Conservation (phyloP, 2,888 invertebrate genomes). For the Zelleria hepariella region DNA sequence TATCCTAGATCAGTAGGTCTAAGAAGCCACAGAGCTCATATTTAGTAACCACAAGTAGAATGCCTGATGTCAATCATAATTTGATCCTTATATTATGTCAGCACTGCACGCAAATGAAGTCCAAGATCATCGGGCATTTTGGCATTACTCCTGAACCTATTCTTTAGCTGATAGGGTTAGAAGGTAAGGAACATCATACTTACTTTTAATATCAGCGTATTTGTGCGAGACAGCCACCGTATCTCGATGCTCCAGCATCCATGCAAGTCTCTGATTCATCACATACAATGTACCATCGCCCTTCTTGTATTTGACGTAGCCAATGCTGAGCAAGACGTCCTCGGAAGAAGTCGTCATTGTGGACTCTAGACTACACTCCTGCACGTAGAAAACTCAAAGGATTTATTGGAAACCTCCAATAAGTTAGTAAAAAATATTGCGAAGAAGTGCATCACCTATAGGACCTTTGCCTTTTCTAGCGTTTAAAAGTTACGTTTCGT, state of each 20-base stretch:
- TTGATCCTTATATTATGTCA: too few relatives aligned
- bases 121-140: too few relatives aligned
- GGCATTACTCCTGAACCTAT: too few relatives aligned
- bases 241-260: slow-evolving; percentile 95
- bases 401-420: background rate
- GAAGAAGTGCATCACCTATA: background rate
- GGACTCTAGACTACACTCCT: background rate
- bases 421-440: background rate
- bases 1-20: too few relatives aligned
- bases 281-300: slow-evolving; percentile 96
- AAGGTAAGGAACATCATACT: too few relatives aligned
- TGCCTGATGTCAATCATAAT: too few relatives aligned
- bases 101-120: too few relatives aligned
- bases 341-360: slow-evolving; percentile 90
- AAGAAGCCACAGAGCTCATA: too few relatives aligned
- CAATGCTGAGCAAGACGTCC: slow-evolving; percentile 93
- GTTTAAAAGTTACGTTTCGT: background rate
- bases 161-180: too few relatives aligned
- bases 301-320: slow-evolving; percentile 95
- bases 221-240: slow-evolving; percentile 93
- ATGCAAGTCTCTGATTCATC: slow-evolving; percentile 95
- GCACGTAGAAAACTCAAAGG: background rate
- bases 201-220: slow-evolving; percentile 97
- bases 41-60: too few relatives aligned
- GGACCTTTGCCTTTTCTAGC: background rate